Conservation (phyloP, 2,113 vertebrate species). For the Bufo bufo region DNA sequence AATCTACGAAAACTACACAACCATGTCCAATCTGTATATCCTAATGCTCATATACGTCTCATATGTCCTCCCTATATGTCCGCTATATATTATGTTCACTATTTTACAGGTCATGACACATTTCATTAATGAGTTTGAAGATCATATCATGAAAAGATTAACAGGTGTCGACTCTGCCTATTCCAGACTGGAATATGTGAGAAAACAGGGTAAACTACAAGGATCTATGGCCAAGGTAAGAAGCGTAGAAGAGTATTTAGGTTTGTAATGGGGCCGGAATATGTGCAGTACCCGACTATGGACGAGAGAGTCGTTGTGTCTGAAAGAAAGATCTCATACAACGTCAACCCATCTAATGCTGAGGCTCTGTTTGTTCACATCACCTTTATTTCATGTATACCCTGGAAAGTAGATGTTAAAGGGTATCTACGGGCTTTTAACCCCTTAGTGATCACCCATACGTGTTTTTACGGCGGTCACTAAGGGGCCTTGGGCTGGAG, state of each 20-base stretch:
- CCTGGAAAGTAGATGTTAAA: too few species aligned
- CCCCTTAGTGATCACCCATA: too few species aligned
- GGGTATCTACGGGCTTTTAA: too few species aligned
- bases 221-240: slow-evolving; percentile 79
- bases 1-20: too few species aligned
- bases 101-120: slow-evolving; percentile 69
- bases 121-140: slow-evolving; percentile 72
- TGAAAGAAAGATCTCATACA: neutral
- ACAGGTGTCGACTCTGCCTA: slow-evolving; percentile 72
- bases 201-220: slow-evolving; percentile 71
- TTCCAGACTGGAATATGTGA: slow-evolving; percentile 69
- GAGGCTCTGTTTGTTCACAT: too few species aligned
- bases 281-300: neutral
- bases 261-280: neutral
- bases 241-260: neutral
- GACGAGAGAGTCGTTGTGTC: neutral
- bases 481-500: too few species aligned
- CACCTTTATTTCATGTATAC: too few species aligned
- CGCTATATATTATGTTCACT: neutral
- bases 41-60: too few species aligned
- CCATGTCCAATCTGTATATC: too few species aligned
- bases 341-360: too few species aligned
- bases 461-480: too few species aligned
- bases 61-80: too few species aligned
- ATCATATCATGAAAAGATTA: slow-evolving; percentile 69